Evolutionary conservation across 2,888 invertebrate genomes (phyloP).

Genomic region (Drosophila eohydei): DNA sequence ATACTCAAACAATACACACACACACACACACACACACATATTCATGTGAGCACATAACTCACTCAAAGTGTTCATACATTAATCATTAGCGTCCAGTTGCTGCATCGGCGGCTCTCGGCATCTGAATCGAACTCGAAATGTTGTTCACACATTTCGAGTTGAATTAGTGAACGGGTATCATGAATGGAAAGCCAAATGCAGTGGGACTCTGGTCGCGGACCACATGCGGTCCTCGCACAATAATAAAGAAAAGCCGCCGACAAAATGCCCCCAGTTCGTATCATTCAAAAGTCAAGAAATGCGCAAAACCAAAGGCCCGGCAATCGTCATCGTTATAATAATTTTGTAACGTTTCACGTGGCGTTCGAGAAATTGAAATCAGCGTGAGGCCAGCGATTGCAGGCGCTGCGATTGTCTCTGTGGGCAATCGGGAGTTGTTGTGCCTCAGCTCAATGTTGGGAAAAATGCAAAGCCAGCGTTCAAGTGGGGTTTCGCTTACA

Average conservation of each 20-base stretch:
- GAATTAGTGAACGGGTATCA: constrained; percentile 74
- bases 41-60: constrained; percentile 39
- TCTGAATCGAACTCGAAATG: constrained; percentile 37
- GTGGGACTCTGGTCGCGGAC: constrained; percentile 28
- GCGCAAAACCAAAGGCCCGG: constrained; percentile 66
- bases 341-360: constrained; percentile 77
- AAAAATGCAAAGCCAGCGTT: constrained; percentile 22
- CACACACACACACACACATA: constrained; percentile 5
- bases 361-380: constrained; percentile 77
- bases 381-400: constrained; percentile 59
- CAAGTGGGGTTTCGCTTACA: constrained; percentile 54
- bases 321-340: constrained; percentile 76
- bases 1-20: constrained; percentile 24
- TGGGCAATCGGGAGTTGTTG: constrained; percentile 55
- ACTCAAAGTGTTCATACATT: constrained; percentile 71
- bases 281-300: constrained; percentile 68
- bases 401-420: constrained; percentile 40
- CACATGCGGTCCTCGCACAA: constrained; percentile 69
- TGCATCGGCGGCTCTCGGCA: constrained; percentile 9
- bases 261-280: constrained; percentile 54
- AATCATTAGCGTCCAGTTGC: constrained; percentile 66
- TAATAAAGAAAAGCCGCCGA: constrained; percentile 77
- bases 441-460: constrained; percentile 40
- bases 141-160: constrained; percentile 78
- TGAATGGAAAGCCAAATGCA: constrained; percentile 59